These are phyloP conservation scores for Nyctibius bracteatus DNA, from an alignment of 2,113 vertebrate genomes.

Conservation along the genomic window DNA sequence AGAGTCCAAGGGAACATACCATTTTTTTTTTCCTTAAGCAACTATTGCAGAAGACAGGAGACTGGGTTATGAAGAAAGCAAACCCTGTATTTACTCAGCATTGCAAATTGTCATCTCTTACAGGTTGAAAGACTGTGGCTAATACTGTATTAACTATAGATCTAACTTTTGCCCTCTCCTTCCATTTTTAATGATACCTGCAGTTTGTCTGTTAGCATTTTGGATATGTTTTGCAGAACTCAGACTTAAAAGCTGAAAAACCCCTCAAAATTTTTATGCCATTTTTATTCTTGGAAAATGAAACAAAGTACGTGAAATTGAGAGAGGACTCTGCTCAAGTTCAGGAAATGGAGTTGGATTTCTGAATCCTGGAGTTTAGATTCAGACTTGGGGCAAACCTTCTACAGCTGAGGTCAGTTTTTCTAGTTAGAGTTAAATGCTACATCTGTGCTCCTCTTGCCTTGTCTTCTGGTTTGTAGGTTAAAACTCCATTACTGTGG, in stretches of 20 bases:
- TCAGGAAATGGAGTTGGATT: not conserved
- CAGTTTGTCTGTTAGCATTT: not conserved
- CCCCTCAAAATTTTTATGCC: rapidly evolving
- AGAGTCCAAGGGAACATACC: not conserved
- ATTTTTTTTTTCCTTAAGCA: not conserved
- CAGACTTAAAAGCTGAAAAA: not conserved
- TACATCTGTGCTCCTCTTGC: not conserved
- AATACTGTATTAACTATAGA: not conserved
- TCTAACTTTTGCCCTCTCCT: not conserved
- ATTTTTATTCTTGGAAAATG: not conserved
- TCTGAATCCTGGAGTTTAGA: not conserved
- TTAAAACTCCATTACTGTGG: not conserved
- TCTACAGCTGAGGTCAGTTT: not conserved
- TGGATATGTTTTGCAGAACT: not conserved
- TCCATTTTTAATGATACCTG: not conserved
- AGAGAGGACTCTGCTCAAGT: not conserved
- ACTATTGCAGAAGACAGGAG: not conserved
- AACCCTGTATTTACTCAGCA: not conserved
- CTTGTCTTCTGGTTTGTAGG: not conserved
- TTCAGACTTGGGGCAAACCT: not conserved
- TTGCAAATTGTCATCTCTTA: not conserved
- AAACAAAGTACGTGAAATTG: not conserved
- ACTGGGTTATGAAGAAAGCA: not conserved
- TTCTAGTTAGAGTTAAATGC: not conserved
- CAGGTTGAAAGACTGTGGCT: not conserved